Percentiles rank a stretch among this genome's conserved stretches.
These are phyloP conservation scores for Drosophila azteca DNA, from an alignment of 1,140 invertebrate species.

Conservation along the genomic window DNA sequence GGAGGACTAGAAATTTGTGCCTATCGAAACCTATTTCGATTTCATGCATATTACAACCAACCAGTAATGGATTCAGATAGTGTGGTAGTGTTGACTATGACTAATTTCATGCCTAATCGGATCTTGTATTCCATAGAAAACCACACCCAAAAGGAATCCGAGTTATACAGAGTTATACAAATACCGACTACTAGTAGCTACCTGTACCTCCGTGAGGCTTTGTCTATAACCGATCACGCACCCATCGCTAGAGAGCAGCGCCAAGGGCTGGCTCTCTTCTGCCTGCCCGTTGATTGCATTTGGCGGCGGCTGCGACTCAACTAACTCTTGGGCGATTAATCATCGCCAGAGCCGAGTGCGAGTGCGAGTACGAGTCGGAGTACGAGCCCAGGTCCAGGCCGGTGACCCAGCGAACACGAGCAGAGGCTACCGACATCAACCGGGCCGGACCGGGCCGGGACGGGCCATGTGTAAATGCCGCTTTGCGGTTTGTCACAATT, in stretches of 20 bases:
- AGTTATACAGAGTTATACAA: too few relatives aligned
- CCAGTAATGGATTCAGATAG: too few relatives aligned
- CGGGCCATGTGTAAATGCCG: slow-evolving; percentile 51
- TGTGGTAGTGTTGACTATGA: too few relatives aligned
- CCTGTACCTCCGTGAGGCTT: background rate
- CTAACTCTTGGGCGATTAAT: slow-evolving; percentile 73
- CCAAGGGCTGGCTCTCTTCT: slow-evolving; percentile 7
- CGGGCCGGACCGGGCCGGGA: slow-evolving; percentile 17
- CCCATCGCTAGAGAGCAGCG: slow-evolving; percentile 11
- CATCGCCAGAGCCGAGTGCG: slow-evolving; percentile 42
- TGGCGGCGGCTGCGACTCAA: slow-evolving; percentile 72
- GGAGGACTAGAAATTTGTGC: too few relatives aligned
- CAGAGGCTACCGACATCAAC: slow-evolving; percentile 45
- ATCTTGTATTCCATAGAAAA: too few relatives aligned
- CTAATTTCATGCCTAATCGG: too few relatives aligned
- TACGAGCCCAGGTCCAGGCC: slow-evolving; percentile 14
- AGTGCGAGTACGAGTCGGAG: background rate
- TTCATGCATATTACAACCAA: too few relatives aligned
- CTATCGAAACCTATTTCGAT: too few relatives aligned
- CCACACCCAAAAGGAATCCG: too few relatives aligned
- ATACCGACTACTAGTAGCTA: too few relatives aligned
- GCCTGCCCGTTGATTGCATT: slow-evolving; percentile 70
- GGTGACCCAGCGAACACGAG: slow-evolving; percentile 7
- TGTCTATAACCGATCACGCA: slow-evolving; percentile 7
- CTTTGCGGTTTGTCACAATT: slow-evolving; percentile 80